phyloP scores from a whole-genome alignment of 1,140 invertebrate species.

The Pseudomyrmex sp. region DNA sequence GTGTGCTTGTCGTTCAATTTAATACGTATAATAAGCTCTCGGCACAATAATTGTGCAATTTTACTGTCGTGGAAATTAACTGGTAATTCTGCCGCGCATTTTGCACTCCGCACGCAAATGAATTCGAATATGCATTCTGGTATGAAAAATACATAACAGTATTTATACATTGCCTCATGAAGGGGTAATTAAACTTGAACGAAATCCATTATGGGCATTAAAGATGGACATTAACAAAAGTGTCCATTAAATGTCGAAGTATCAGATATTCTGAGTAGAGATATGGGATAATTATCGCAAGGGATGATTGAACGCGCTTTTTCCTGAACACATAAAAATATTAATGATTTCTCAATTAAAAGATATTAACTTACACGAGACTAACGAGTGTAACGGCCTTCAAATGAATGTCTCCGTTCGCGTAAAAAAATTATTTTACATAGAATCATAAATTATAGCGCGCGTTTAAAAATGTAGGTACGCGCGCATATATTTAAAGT shows the following conservation, averaged over 20 bases:
- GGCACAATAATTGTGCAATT: neutral
- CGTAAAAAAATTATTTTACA: neutral
- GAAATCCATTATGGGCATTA: slow-evolving; percentile 54
- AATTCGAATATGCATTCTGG: neutral
- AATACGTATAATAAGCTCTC: slow-evolving; percentile 4
- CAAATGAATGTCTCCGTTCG: neutral
- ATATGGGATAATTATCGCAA: slow-evolving; percentile 32
- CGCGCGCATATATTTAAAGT: slow-evolving; percentile 11
- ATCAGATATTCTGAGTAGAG: slow-evolving; percentile 24
- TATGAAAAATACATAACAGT: slow-evolving; percentile 42
- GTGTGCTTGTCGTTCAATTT: neutral
- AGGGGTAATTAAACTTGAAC: slow-evolving; percentile 49
- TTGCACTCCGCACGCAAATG: neutral
- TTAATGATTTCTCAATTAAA: slow-evolving; percentile 36
- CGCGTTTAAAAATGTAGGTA: slow-evolving; percentile 22
- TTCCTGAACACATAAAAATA: slow-evolving; percentile 5
- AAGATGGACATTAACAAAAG: slow-evolving; percentile 53
- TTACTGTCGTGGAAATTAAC: slow-evolving; percentile 22
- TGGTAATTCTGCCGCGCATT: slow-evolving; percentile 11
- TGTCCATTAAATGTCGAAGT: slow-evolving; percentile 42
- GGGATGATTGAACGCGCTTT: neutral
- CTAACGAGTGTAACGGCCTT: neutral
- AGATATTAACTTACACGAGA: slow-evolving; percentile 14
- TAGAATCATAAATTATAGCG: neutral
- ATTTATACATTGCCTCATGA: neutral